A percentile compares a stretch with the other conserved stretches of the same genome.
These are phyloP conservation scores for Kobus ellipsiprymnus DNA, from an alignment of 2,113 vertebrate genomes.

Conservation along the genomic window DNA sequence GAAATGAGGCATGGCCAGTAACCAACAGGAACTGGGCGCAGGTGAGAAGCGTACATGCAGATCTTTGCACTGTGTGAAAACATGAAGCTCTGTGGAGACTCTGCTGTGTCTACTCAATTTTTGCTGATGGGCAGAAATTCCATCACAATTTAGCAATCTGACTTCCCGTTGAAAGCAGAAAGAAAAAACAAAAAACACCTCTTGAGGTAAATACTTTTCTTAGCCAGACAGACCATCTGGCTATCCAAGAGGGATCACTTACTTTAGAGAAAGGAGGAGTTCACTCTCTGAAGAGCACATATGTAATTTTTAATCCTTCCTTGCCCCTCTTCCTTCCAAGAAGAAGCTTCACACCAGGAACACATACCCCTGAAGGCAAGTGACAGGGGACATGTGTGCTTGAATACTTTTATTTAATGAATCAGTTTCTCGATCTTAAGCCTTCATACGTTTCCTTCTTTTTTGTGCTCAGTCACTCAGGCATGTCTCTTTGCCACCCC, in stretches of 20 bases:
- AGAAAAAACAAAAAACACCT: not conserved
- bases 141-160: not conserved
- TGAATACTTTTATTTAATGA: not conserved
- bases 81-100: not conserved
- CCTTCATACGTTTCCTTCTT: not conserved
- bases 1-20: constrained; percentile 32
- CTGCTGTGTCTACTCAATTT: not conserved
- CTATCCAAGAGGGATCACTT: not conserved
- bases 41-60: not conserved
- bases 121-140: not conserved
- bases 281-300: not conserved
- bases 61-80: not conserved
- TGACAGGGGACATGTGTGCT: not conserved
- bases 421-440: not conserved
- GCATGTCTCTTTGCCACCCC: not conserved
- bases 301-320: not conserved
- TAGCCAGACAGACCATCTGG: not conserved
- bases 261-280: not conserved
- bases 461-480: not conserved
- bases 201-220: not conserved
- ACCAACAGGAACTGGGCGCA: not conserved
- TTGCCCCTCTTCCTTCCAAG: not conserved
- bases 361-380: not conserved
- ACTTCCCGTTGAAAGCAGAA: not conserved
- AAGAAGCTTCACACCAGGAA: not conserved